Conservation (phyloP, 2,113 vertebrate genomes). For the Nanorana parkeri region DNA sequence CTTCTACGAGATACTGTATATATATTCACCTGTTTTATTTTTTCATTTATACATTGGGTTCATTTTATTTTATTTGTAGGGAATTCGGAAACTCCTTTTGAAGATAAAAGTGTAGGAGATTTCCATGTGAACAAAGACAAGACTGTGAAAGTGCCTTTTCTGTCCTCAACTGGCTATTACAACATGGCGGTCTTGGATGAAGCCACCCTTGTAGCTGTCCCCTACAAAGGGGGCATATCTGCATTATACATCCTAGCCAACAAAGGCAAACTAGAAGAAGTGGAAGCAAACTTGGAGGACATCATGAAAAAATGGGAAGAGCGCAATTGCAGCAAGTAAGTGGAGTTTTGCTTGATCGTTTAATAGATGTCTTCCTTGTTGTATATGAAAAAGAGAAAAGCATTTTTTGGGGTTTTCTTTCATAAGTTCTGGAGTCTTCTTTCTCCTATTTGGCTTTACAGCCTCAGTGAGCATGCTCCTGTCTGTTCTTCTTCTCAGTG, state of each 20-base stretch:
- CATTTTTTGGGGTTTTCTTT: too few species aligned
- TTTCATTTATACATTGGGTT: not conserved
- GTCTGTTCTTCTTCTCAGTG: too few species aligned
- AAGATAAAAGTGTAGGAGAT: slow-evolving; percentile 58
- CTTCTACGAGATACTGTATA: too few species aligned
- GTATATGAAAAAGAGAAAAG: too few species aligned
- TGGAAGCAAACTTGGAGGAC: slow-evolving; percentile 71
- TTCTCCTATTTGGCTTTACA: too few species aligned
- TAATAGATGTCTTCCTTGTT: too few species aligned
- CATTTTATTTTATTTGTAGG: slow-evolving; percentile 54
- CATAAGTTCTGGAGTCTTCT: too few species aligned
- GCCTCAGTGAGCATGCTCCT: too few species aligned
- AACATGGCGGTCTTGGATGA: slow-evolving; percentile 71
- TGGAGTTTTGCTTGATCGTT: too few species aligned
- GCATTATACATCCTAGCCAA: slow-evolving; percentile 85
- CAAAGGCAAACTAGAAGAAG: slow-evolving; percentile 76
- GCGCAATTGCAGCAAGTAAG: slow-evolving; percentile 63
- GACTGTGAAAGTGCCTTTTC: slow-evolving; percentile 59
- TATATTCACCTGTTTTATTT: not conserved
- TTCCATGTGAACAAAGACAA: slow-evolving; percentile 63
- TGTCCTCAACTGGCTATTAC: slow-evolving; percentile 61
- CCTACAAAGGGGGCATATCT: slow-evolving; percentile 82
- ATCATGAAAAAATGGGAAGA: slow-evolving; percentile 67
- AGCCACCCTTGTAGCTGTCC: slow-evolving; percentile 77
- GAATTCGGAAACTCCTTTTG: slow-evolving; percentile 74